phyloP scores from a whole-genome alignment of 2,888 invertebrate genomes.

The Sclerodermus sp. region DNA sequence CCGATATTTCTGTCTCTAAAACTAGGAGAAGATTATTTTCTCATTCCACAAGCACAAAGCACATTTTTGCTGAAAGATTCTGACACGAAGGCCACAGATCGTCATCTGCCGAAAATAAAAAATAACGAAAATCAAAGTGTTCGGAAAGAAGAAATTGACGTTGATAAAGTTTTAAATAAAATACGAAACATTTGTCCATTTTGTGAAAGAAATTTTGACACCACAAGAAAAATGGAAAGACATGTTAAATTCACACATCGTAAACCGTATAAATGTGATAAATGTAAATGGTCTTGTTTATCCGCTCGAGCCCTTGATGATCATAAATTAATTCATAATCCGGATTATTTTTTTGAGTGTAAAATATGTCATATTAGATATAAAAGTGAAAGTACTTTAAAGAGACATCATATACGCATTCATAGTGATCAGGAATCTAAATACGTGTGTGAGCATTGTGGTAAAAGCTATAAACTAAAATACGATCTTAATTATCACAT shows the following conservation, averaged over 20 bases:
- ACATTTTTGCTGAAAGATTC: constrained; percentile 47
- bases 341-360: constrained; percentile 14
- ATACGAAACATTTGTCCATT: constrained; percentile 30
- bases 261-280: constrained; percentile 26
- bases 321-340: constrained; percentile 14
- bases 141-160: constrained; percentile 7
- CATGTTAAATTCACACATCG: constrained; percentile 28
- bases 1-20: constrained; percentile 46
- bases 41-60: constrained; percentile 46
- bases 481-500: constrained; percentile 32
- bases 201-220: constrained; percentile 27
- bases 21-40: constrained; percentile 48
- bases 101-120: too few species aligned
- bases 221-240: constrained; percentile 18
- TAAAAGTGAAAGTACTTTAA: constrained; percentile 20
- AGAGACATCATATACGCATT: constrained; percentile 21
- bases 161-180: constrained; percentile 16
- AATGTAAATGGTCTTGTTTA: constrained; percentile 23
- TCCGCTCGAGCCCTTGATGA: constrained; percentile 18
- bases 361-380: constrained; percentile 19
- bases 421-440: constrained; percentile 10
- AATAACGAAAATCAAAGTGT: neutral
- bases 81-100: neutral
- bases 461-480: constrained; percentile 31
- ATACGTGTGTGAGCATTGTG: constrained; percentile 36